Evolutionary conservation across 2,888 invertebrate species (phyloP), one percentile per base, ranked within the genome.

Genomic region (Glaucopsyche alexis): DNA sequence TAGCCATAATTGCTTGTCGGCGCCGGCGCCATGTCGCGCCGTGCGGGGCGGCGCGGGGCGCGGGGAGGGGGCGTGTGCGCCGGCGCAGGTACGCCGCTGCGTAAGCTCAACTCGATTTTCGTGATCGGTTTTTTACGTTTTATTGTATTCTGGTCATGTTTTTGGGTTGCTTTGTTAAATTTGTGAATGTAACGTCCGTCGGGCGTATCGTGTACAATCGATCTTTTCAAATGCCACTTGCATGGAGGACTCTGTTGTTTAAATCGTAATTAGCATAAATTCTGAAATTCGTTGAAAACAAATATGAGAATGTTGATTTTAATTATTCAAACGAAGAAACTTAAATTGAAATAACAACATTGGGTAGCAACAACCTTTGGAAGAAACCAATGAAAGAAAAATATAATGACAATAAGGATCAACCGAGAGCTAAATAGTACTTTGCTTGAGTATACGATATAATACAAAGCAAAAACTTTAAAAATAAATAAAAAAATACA

Each of bases 1-100:
- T 92, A 91, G 90, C 90, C 91, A 91, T 91, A 91, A 91, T 91
- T 92, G 91, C 91, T 90, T 87, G 90, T 89, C 91, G 91, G 92
- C 91, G 91, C 91, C 92, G 91, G 92, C 91, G 92, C 89, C 89
- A 85, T 82, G 89, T 86, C 90, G 89, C 87, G 89, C 84, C 89
- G 84, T 74, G 82, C 82, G 81, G 83, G 79, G 79, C 72, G 78
- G 78, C 78, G 79, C 78, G 80, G 79, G 76, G 78, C 75, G 74
- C 72, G 73, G 75, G 76, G 74, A 77, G 74, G 77, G 74, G 74
- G 75, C 73, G 76, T 75, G 77, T 80, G 85, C 86, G 87, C 84
- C 81, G 80, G 80, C 88, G 87, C 89, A 88, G 89, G 89, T 88
- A 89, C 86, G 85, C 85, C 82, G 84, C 87, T 87, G 86, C 87